Conservation (phyloP, 2,113 vertebrate genomes). For the Trichomycterus rosablanca region DNA sequence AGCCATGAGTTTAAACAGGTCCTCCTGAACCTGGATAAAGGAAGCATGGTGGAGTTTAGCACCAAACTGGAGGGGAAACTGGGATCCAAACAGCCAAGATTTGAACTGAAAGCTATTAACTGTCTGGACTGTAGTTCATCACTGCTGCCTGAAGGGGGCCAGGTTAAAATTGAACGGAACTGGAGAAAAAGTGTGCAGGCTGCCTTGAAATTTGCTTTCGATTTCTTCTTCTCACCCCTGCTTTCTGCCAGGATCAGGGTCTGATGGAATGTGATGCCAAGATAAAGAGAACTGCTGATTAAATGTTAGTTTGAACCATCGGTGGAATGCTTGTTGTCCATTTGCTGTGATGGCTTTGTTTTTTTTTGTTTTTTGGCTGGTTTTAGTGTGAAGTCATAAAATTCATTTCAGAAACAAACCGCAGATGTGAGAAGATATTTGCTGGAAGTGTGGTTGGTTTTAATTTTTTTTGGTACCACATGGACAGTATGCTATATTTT, state of each 20-base stretch:
- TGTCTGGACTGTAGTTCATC: conserved; percentile 86
- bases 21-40: conserved; percentile 79
- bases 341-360: too few species aligned
- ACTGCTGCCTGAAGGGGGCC: conserved; percentile 67
- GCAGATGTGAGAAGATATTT: too few species aligned
- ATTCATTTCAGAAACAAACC: neutral
- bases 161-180: conserved; percentile 89
- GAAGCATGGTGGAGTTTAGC: conserved; percentile 88
- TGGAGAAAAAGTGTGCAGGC: conserved; percentile 80
- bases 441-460: too few species aligned
- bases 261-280: conserved; percentile 20
- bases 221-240: conserved; percentile 96
- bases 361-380: too few species aligned
- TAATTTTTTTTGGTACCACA: too few species aligned
- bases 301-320: too few species aligned
- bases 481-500: too few species aligned
- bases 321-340: too few species aligned
- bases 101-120: conserved; percentile 90
- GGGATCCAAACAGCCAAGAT: conserved; percentile 82
- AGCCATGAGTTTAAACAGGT: conserved; percentile 88
- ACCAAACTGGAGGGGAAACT: conserved; percentile 88
- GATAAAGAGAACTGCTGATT: too few species aligned
- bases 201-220: conserved; percentile 88
- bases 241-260: conserved; percentile 71
- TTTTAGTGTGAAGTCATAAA: neutral